Evolutionary conservation across 2,888 invertebrate genomes (phyloP), one percentile per base, ranked within the genome.

Genomic region (Agonopterix subpropinquella): DNA sequence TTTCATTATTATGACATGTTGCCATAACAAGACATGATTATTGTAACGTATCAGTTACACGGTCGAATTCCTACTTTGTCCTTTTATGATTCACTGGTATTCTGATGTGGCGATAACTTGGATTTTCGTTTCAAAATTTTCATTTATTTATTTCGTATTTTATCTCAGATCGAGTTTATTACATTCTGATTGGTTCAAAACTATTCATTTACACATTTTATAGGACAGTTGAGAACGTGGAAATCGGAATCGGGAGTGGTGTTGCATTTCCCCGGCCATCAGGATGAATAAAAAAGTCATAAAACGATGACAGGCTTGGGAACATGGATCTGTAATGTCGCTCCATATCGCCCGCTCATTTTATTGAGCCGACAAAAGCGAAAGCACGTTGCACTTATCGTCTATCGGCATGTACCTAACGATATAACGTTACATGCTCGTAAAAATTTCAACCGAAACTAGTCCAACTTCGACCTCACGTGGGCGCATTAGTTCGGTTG

Each of bases 261-360:
- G 70, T 83, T 83, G 81, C 82, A 78, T 86, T 83, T 84, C 83
- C 79, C 69, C 66, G 61, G 70, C 73, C 73, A 81, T 77, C 76
- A 77, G 74, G 72, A 72, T 75, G 73, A 83, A 87, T 87, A 85
- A 87, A 86, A 87, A 84, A 80, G 84, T 79, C 77, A 81, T 87
- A 86, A 86, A 86, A 73, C 70, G 73, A 78, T 79, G 80, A 78
- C 84, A 77, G 65, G 82, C 82, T 80, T 84, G 87, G 83, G 86
- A 87, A 87, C 74, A 79, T 71, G 64, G 78, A 74, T 68, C 70
- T 60, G 79, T 76, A 76, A 79, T 76, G 75, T 76, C 73, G 77
- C 72, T 71, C 74, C 77, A 74, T 82, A 78, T 75, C 76, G 63
- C 65, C 63, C 64, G 66, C 64, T 67, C 74, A 73, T 79, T 80